A percentile compares a stretch with the other conserved stretches of the same genome.
Conservation (phyloP, 2,888 invertebrate species). For the Leucophora obtusa region DNA sequence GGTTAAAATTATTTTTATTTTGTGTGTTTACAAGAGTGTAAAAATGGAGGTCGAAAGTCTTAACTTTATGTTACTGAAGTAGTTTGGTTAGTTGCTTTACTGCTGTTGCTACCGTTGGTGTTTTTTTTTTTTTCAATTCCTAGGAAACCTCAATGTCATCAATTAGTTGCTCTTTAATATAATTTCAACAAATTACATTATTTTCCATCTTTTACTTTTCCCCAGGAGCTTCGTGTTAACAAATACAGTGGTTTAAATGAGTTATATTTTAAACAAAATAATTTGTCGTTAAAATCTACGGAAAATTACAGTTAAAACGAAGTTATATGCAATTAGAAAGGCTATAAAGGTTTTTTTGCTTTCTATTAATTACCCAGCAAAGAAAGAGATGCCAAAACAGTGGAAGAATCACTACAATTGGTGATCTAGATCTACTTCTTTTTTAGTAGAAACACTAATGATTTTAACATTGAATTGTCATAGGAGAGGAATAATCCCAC, state of each 20-base stretch:
- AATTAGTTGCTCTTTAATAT: slow-evolving; percentile 63
- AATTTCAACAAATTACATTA: slow-evolving; percentile 61
- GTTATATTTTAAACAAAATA: no score
- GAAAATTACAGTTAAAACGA: no score
- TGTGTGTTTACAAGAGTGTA: slow-evolving; percentile 44
- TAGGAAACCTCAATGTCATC: slow-evolving; percentile 60
- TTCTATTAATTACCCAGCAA: no score
- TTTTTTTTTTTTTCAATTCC: not conserved
- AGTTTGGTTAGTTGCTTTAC: slow-evolving; percentile 22
- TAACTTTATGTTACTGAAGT: slow-evolving; percentile 38
- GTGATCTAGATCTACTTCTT: no score
- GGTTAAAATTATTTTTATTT: not conserved
- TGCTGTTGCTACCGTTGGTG: slow-evolving; percentile 12
- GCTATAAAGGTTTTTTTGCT: no score
- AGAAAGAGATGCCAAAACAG: no score
- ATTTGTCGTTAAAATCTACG: no score
- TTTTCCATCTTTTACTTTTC: slow-evolving; percentile 31
- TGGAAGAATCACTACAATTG: no score
- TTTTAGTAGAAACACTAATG: no score
- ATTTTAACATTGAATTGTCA: no score
- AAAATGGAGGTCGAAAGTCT: slow-evolving; percentile 56
- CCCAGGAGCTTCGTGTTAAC: not conserved
- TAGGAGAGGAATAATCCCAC: no score
- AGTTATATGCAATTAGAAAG: no score
- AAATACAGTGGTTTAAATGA: slow-evolving; percentile 22